These are phyloP conservation scores for Puffinus mauretanicus DNA, from an alignment of 2,113 vertebrate genomes.

Conservation along the genomic window DNA sequence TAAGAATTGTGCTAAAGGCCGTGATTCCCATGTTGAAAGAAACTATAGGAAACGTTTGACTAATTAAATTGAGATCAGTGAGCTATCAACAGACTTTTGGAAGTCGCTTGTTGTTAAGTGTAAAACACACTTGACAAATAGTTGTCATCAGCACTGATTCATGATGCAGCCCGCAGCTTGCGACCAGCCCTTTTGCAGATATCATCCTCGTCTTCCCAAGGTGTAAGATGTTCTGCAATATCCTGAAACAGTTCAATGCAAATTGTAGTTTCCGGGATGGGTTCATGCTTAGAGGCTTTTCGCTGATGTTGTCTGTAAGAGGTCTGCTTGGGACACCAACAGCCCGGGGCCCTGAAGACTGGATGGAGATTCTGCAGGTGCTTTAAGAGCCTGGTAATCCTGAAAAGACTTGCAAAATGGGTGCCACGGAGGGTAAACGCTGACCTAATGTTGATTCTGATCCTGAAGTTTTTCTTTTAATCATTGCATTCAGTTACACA, in stretches of 20 bases:
- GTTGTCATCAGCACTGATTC: neutral
- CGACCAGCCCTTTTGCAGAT: neutral
- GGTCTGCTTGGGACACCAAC: neutral
- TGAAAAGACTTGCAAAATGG: neutral
- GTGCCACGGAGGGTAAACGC: neutral
- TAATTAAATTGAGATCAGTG: neutral
- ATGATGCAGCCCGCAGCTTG: neutral
- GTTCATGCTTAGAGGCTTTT: neutral
- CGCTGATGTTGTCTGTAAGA: neutral
- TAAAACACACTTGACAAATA: neutral
- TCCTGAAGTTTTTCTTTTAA: neutral
- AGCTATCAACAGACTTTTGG: neutral
- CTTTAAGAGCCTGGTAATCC: neutral
- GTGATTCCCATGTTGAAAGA: neutral
- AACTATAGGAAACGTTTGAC: neutral
- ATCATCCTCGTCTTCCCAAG: neutral
- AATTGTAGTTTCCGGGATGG: neutral
- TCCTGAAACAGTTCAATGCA: neutral
- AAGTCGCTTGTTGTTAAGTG: neutral
- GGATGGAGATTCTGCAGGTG: neutral
- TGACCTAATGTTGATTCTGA: neutral
- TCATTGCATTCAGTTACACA: neutral
- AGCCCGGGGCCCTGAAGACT: neutral
- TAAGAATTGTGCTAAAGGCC: neutral
- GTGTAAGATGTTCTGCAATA: neutral